Evolutionary conservation across 2,888 invertebrate species (phyloP).

Genomic region (Halictus ligatus): DNA sequence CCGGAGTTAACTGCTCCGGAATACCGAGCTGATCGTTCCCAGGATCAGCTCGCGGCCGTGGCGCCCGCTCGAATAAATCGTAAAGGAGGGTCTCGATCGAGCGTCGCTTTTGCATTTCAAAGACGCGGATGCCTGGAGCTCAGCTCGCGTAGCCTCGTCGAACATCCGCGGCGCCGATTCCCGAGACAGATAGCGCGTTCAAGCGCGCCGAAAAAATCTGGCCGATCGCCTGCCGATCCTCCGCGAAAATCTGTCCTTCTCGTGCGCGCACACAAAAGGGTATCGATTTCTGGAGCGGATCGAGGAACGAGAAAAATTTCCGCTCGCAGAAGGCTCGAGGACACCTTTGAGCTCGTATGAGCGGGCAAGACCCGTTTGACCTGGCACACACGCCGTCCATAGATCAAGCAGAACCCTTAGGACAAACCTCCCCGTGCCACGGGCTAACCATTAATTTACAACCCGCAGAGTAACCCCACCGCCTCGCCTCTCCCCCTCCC

Average conservation of each 20-base stretch:
- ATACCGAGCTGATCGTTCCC: slow-evolving; percentile 41
- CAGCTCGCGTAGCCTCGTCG: slow-evolving; percentile 27
- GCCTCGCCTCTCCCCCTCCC: slow-evolving; percentile 66
- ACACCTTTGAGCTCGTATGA: slow-evolving; percentile 63
- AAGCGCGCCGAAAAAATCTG: slow-evolving; percentile 22
- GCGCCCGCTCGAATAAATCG: slow-evolving; percentile 52
- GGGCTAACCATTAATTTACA: slow-evolving; percentile 83
- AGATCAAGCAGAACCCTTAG: slow-evolving; percentile 82
- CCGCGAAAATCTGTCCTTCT: background rate
- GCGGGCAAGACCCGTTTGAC: slow-evolving; percentile 77
- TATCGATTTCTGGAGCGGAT: slow-evolving; percentile 54
- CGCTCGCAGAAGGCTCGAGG: slow-evolving; percentile 23
- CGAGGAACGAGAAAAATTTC: slow-evolving; percentile 61
- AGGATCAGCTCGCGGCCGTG: slow-evolving; percentile 31
- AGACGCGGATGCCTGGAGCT: slow-evolving; percentile 28
- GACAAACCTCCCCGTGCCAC: slow-evolving; percentile 75
- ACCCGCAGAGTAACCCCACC: slow-evolving; percentile 82
- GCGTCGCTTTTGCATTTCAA: slow-evolving; percentile 46
- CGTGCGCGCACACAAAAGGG: background rate
- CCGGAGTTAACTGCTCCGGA: slow-evolving; percentile 56
- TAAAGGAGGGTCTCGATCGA: slow-evolving; percentile 52
- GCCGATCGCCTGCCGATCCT: background rate
- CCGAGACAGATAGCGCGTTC: slow-evolving; percentile 35
- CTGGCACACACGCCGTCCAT: slow-evolving; percentile 79
- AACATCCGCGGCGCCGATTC: slow-evolving; percentile 38